A percentile compares a stretch with the other conserved stretches of the same genome.
Conservation (phyloP, 2,113 vertebrate species). For the Geococcyx californianus region DNA sequence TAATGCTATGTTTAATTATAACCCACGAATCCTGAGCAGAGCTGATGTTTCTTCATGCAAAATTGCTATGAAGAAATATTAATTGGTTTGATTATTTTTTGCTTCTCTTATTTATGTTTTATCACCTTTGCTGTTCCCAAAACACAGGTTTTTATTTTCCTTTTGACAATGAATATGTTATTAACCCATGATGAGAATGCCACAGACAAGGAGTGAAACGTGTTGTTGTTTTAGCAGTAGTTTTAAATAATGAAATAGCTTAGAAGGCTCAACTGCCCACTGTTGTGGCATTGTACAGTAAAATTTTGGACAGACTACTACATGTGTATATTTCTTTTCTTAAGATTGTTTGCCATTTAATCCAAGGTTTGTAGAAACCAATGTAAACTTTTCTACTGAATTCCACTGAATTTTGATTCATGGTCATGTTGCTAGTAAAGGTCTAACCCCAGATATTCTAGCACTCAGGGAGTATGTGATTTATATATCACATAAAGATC, state of each 20-base stretch:
- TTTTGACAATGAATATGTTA: not conserved
- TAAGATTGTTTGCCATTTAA: not conserved
- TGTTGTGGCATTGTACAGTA: not conserved
- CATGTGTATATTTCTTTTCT: not conserved
- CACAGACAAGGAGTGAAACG: not conserved
- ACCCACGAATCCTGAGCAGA: not conserved
- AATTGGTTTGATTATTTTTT: not conserved
- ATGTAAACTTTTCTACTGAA: not conserved
- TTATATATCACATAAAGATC: not conserved
- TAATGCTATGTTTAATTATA: not conserved
- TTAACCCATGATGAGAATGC: not conserved
- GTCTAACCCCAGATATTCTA: not conserved
- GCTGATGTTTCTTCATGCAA: not conserved
- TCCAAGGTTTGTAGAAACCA: not conserved
- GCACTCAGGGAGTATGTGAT: not conserved
- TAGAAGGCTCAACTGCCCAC: not conserved
- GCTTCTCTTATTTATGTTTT: conserved; percentile 16
- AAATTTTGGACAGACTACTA: not conserved
- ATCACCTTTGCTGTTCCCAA: not conserved
- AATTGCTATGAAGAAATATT: not conserved
- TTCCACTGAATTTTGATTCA: not conserved
- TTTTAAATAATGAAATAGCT: not conserved
- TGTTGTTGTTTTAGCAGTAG: not conserved
- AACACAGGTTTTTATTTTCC: not conserved
- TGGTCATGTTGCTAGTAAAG: not conserved